Evolutionary conservation across 2,113 vertebrate species (phyloP).

Genomic region (western clawed frog (Xenopus tropicalis)): DNA sequence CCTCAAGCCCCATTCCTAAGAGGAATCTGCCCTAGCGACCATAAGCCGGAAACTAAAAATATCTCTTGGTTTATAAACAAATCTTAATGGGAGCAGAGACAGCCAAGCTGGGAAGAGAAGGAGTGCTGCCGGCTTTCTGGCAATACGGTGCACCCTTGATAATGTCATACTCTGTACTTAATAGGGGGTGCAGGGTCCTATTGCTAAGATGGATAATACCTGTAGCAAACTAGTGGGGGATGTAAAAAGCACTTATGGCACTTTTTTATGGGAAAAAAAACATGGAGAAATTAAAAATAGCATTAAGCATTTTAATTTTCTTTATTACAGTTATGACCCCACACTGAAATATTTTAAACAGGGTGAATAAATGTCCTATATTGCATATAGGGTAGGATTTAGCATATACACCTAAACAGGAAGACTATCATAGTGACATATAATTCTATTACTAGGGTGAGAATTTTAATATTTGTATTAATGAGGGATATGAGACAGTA

Average conservation of each 20-base stretch:
- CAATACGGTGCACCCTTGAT: conserved; percentile 43
- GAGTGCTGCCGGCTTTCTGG: conserved; percentile 40
- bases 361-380: no score
- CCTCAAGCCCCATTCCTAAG: conserved; percentile 50
- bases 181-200: conserved; percentile 11
- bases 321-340: no score
- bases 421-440: no score
- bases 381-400: no score
- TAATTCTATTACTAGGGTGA: no score
- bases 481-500: no score
- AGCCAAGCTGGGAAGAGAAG: conserved; percentile 42
- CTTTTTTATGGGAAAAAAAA: no score
- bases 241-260: accelerated
- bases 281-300: no score
- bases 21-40: conserved; percentile 68
- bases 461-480: no score
- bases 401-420: no score
- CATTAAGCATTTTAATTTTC: no score
- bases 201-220: background rate
- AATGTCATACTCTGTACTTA: conserved; percentile 2
- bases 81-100: conserved; percentile 67
- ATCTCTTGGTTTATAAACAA: conserved; percentile 76
- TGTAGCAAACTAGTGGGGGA: background rate
- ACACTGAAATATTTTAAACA: no score
- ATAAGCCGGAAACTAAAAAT: conserved; percentile 72